A percentile compares a stretch with the other conserved stretches of the same genome.
Conservation (phyloP, 2,113 vertebrate species). For the Cheilinus undulatus region DNA sequence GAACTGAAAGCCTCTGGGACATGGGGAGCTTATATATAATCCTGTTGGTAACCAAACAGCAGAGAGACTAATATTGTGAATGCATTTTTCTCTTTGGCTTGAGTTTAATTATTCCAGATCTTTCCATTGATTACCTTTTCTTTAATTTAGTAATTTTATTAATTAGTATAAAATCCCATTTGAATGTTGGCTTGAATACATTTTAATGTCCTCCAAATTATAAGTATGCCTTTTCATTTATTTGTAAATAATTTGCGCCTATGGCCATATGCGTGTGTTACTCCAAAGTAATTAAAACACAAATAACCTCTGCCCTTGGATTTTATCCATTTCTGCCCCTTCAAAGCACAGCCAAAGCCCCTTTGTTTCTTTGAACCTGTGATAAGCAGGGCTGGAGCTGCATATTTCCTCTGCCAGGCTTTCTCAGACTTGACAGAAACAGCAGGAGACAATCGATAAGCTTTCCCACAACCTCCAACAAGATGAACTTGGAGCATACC, state of each 20-base stretch:
- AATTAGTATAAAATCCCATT: background rate
- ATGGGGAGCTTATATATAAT: background rate
- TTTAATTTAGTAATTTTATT: background rate
- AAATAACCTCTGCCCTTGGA: constrained; percentile 22
- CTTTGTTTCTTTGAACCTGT: constrained; percentile 59
- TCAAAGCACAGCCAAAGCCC: constrained; percentile 51
- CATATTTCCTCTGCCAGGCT: constrained; percentile 42
- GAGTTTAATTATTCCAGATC: background rate
- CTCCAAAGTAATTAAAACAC: constrained; percentile 33
- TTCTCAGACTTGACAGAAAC: constrained; percentile 70
- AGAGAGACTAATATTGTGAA: background rate
- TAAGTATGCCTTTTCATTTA: background rate
- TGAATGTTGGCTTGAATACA: background rate
- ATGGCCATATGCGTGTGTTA: background rate
- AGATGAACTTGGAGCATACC: constrained; percentile 46
- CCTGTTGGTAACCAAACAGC: constrained; percentile 1
- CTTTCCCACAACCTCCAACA: constrained; percentile 55
- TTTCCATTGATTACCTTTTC: background rate
- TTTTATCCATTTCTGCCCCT: constrained; percentile 28
- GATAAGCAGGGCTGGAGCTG: constrained; percentile 30
- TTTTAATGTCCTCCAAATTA: constrained; percentile 2
- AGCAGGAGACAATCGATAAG: constrained; percentile 78
- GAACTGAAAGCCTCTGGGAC: background rate
- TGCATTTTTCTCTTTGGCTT: background rate
- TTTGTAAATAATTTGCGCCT: background rate